phyloP scores from a whole-genome alignment of 2,888 invertebrate genomes.

The Glyphotaelius pellucidus region DNA sequence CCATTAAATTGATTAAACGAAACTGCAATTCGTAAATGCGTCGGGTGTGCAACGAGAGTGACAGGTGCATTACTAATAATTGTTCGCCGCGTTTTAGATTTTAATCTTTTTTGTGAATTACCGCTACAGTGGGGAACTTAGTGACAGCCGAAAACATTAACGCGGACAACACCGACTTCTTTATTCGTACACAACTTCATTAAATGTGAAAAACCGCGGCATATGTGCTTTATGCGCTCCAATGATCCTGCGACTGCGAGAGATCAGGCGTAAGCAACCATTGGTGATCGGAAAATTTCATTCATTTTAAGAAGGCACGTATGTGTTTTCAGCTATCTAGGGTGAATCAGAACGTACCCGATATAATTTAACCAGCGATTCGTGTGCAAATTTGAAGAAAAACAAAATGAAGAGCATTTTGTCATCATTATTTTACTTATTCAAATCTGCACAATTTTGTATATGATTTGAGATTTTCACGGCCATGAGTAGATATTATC shows the following conservation, averaged over 20 bases:
- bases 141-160: slow-evolving; percentile 46
- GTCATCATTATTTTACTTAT: no score
- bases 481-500: no score
- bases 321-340: no score
- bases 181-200: slow-evolving; percentile 44
- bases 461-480: no score
- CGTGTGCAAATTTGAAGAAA: no score
- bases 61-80: slow-evolving; percentile 42
- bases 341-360: no score
- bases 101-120: slow-evolving; percentile 49
- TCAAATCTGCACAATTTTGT: no score
- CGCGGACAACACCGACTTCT: slow-evolving; percentile 41
- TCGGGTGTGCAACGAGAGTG: not conserved
- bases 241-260: not conserved
- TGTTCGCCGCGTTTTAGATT: slow-evolving; percentile 30
- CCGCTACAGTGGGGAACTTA: slow-evolving; percentile 20
- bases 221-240: slow-evolving; percentile 49
- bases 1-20: not conserved
- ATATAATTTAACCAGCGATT: no score
- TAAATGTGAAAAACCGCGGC: slow-evolving; percentile 57
- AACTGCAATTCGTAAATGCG: slow-evolving; percentile 2
- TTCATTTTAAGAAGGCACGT: not conserved
- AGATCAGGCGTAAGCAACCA: not conserved
- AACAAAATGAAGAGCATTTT: no score
- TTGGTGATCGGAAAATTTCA: not conserved